Evolutionary conservation across 64 coral and sea anemone genomes (phyloP), one percentile per base, ranked within the genome.

Genomic region (Catalaphyllia jardinei): DNA sequence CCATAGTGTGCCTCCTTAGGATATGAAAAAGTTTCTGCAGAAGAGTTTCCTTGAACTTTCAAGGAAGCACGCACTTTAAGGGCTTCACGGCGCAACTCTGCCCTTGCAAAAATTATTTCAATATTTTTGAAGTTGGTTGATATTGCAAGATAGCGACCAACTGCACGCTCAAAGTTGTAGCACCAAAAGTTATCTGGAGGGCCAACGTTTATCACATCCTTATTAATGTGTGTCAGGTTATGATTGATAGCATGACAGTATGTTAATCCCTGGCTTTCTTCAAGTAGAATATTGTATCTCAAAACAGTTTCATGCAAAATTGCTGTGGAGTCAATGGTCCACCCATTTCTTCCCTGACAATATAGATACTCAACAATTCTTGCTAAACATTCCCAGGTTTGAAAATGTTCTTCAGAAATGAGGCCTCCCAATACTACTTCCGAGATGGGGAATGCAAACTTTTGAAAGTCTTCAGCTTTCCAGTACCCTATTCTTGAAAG

Each of bases 381-480:
- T 74, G 78, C 62, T 73, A 73, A 73, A 90, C 67, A 79, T 1
- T 90, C 25, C 67, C 67, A 73, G 0, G 71, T 7, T 81, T 90
- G 25, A 55, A 82, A 90, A 59, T 90, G 75, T 15, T 73, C 71
- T 33, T 59, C 18, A 11, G 49, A 10, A 55, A 90, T 14, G 62
- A 57, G 52, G 71, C 55, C 88, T 81, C 62, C 29, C 63, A 90
- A 31, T 1, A 90, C 24, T 14, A 90, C 50, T 74, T 90, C 88
- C 62, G 88, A 69, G n/a, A 73, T 80, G n/a, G 88, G 88, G 28
- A 72, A 90, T 0, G 71, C 33, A 90, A 90, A 90, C 18, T 90
- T 90, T 3, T 90, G 88, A 90, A 81, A 90, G 10, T 90, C 88
- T 74, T 90, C 88, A 24, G 88, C 88, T 82, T 82, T 90, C 88